phyloP scores from a whole-genome alignment of 1,140 invertebrate genomes.

The Globodera ellingtonae region DNA sequence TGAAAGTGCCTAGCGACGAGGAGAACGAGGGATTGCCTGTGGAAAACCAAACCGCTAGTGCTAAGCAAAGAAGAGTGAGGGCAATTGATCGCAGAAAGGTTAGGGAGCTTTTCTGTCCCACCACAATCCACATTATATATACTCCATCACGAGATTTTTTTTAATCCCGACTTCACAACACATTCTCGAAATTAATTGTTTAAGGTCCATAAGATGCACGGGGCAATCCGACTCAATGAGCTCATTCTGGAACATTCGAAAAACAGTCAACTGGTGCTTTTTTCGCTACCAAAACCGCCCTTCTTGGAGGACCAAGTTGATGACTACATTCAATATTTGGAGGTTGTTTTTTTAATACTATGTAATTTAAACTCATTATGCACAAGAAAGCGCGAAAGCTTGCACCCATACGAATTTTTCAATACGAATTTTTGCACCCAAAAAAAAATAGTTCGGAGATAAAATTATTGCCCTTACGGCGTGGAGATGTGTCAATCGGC shows the following conservation, averaged over 20 bases:
- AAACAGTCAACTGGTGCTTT: constrained; percentile 92
- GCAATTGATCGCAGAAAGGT: constrained; percentile 51
- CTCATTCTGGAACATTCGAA: constrained; percentile 93
- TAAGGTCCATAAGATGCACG: constrained; percentile 81
- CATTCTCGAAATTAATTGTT: no score
- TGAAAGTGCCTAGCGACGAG: background rate
- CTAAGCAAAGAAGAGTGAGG: background rate
- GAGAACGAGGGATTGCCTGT: background rate
- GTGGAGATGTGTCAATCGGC: no score
- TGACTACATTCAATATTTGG: constrained; percentile 58
- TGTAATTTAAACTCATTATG: no score
- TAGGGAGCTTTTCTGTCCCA: background rate
- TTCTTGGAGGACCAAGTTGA: constrained; percentile 66
- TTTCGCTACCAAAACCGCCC: constrained; percentile 96
- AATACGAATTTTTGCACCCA: no score
- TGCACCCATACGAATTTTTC: background rate
- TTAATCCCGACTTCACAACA: no score
- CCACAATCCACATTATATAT: background rate
- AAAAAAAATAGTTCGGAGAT: background rate
- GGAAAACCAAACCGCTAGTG: background rate
- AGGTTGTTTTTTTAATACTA: constrained; percentile 2
- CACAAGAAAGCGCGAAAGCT: no score
- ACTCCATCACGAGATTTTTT: no score
- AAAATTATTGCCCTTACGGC: constrained; percentile 77
- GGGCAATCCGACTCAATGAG: constrained; percentile 95